Evolutionary conservation across 23 tunicate genomes (phyloP).

Genomic region (Corella eumyota): DNA sequence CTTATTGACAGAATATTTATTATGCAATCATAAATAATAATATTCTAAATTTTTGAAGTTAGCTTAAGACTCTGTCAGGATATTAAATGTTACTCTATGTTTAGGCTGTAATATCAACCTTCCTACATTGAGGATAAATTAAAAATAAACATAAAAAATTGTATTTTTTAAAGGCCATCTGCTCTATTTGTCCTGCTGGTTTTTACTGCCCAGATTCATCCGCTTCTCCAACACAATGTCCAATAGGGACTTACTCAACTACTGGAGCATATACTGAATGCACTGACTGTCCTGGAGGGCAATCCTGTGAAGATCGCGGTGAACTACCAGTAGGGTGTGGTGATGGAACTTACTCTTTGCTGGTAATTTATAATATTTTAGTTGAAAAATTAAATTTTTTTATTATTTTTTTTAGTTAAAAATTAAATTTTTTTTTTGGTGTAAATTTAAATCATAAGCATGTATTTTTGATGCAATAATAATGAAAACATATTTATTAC

Average conservation of each 20-base stretch:
- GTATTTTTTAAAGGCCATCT: conserved; percentile 16
- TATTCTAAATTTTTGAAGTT: too few relatives aligned
- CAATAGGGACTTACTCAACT: conserved; percentile 42
- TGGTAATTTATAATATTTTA: too few relatives aligned
- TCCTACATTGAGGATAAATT: too few relatives aligned
- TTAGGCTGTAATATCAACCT: too few relatives aligned
- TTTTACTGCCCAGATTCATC: conserved; percentile 33
- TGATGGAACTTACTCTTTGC: conserved; percentile 32
- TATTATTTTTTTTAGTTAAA: too few relatives aligned
- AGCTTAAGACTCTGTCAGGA: neutral
- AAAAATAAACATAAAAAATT: neutral
- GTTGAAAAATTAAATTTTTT: too few relatives aligned
- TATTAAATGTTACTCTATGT: too few relatives aligned
- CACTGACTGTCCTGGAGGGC: conserved; percentile 54
- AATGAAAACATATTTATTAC: neutral
- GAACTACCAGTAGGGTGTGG: conserved; percentile 32
- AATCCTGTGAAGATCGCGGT: conserved; percentile 46
- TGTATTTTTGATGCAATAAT: neutral
- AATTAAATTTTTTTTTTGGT: too few relatives aligned
- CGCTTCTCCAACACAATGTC: conserved; percentile 14
- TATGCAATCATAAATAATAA: too few relatives aligned
- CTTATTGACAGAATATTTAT: too few relatives aligned
- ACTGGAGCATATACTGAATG: conserved; percentile 27
- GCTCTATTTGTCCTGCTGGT: conserved; percentile 53
- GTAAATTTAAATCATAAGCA: neutral